Percentiles rank a stretch among this genome's conserved stretches.
Evolutionary conservation across 2,113 vertebrate genomes (phyloP).

Genomic region (Poecile atricapillus): DNA sequence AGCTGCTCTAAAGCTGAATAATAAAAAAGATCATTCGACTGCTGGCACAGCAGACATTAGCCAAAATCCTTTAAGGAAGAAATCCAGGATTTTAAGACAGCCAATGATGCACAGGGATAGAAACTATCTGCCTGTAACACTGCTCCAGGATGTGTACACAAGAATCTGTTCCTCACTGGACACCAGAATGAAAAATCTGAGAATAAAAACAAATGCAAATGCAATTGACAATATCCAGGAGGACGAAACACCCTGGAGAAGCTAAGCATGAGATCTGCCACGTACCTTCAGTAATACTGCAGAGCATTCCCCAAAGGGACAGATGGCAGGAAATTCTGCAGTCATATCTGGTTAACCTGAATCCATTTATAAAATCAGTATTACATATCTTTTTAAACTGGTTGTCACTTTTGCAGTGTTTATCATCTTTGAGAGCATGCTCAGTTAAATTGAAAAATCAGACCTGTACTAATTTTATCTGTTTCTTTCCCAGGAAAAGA

Average conservation of each 20-base stretch:
- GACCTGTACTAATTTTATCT: neutral
- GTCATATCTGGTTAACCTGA: slow-evolving; percentile 12
- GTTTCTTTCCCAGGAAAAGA: neutral
- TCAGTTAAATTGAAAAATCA: neutral
- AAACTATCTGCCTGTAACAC: neutral
- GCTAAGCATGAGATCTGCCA: neutral
- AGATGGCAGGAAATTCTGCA: slow-evolving; percentile 22
- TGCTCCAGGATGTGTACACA: neutral
- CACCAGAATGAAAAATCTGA: slow-evolving; percentile 6
- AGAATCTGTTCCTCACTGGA: neutral
- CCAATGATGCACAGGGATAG: neutral
- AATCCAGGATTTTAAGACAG: neutral
- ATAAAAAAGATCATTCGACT: neutral
- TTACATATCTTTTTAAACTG: neutral
- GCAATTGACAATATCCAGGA: slow-evolving; percentile 27
- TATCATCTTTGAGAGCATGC: neutral
- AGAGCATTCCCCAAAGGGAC: neutral
- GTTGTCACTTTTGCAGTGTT: neutral
- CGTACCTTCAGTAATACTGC: neutral
- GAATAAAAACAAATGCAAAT: slow-evolving; percentile 36
- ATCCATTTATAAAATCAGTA: slow-evolving; percentile 23
- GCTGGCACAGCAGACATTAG: neutral
- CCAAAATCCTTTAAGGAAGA: neutral
- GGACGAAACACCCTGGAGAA: slow-evolving; percentile 12
- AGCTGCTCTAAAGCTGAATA: neutral